phyloP scores from a whole-genome alignment of 2,888 invertebrate genomes.

The Pedicia rivosa region DNA sequence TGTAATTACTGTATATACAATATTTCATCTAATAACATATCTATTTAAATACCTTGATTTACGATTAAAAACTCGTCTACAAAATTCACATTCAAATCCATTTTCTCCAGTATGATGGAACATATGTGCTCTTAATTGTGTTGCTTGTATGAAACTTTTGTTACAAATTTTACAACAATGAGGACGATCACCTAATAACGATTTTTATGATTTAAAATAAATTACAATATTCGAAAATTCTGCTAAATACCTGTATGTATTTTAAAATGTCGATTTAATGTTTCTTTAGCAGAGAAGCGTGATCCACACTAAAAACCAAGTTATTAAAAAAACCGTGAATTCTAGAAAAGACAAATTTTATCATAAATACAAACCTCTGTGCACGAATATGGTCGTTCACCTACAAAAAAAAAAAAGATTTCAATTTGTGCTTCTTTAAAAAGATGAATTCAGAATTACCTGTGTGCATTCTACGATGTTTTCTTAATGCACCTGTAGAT shows the following conservation, averaged over 20 bases:
- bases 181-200: slow-evolving; percentile 26
- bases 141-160: slow-evolving; percentile 69
- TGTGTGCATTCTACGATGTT: slow-evolving; percentile 46
- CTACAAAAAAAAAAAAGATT: too few species aligned
- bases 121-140: slow-evolving; percentile 62
- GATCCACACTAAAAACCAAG: slow-evolving; percentile 58
- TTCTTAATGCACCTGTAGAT: slow-evolving; percentile 58
- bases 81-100: slow-evolving; percentile 40
- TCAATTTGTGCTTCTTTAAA: too few species aligned
- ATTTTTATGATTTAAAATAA: background rate
- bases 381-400: slow-evolving; percentile 51
- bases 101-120: slow-evolving; percentile 57
- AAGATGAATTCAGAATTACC: too few species aligned
- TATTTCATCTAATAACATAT: too few species aligned
- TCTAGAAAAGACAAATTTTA: slow-evolving; percentile 2
- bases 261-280: slow-evolving; percentile 57
- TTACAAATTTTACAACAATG: slow-evolving; percentile 38
- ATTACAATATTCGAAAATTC: background rate
- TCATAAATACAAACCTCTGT: slow-evolving; percentile 32
- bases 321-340: background rate
- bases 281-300: slow-evolving; percentile 68
- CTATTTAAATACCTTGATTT: slow-evolving; percentile 5
- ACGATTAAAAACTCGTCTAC: slow-evolving; percentile 1
- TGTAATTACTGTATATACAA: too few species aligned
- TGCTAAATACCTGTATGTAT: slow-evolving; percentile 38